A percentile compares a stretch with the other conserved stretches of the same genome.
Evolutionary conservation across 1,140 invertebrate genomes (phyloP).

Genomic region (Drosophila santomea): DNA sequence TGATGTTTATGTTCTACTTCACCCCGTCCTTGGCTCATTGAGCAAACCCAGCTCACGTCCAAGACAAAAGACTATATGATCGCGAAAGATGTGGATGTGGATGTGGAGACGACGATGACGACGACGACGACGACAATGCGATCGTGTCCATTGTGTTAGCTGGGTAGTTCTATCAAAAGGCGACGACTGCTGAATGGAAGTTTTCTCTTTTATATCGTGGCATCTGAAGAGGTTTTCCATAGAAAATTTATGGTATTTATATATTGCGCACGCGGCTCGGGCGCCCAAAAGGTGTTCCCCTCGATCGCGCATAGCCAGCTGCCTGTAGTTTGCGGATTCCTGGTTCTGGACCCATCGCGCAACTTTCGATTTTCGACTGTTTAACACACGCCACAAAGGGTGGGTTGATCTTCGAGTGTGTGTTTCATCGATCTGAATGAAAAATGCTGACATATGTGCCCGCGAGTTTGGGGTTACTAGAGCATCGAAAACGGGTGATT

Average conservation of each 20-base stretch:
- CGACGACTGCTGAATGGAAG: slow-evolving; percentile 63
- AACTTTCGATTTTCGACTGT: background rate
- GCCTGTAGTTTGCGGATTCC: slow-evolving; percentile 61
- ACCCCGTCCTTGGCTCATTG: slow-evolving; percentile 45
- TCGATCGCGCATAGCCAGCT: slow-evolving; percentile 57
- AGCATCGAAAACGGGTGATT: slow-evolving; percentile 8
- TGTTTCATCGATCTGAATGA: slow-evolving; percentile 41
- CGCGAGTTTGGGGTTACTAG: slow-evolving; percentile 21
- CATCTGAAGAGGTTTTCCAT: slow-evolving; percentile 70
- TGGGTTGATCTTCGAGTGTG: slow-evolving; percentile 33
- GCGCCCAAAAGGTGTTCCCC: slow-evolving; percentile 56
- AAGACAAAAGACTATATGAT: slow-evolving; percentile 49
- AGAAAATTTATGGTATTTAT: slow-evolving; percentile 72
- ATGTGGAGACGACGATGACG: slow-evolving; percentile 35
- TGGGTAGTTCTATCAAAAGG: slow-evolving; percentile 36
- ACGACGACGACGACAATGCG: slow-evolving; percentile 57
- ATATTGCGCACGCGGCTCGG: slow-evolving; percentile 55
- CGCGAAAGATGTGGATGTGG: slow-evolving; percentile 62
- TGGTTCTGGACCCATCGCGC: slow-evolving; percentile 22
- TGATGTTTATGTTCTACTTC: slow-evolving; percentile 41
- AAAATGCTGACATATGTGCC: slow-evolving; percentile 52
- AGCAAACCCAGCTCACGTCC: slow-evolving; percentile 58
- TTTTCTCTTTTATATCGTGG: slow-evolving; percentile 51
- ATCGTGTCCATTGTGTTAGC: slow-evolving; percentile 63
- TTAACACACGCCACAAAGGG: slow-evolving; percentile 44